Conservation (phyloP, 2,113 vertebrate genomes). For the Xenotilapia leptura region DNA sequence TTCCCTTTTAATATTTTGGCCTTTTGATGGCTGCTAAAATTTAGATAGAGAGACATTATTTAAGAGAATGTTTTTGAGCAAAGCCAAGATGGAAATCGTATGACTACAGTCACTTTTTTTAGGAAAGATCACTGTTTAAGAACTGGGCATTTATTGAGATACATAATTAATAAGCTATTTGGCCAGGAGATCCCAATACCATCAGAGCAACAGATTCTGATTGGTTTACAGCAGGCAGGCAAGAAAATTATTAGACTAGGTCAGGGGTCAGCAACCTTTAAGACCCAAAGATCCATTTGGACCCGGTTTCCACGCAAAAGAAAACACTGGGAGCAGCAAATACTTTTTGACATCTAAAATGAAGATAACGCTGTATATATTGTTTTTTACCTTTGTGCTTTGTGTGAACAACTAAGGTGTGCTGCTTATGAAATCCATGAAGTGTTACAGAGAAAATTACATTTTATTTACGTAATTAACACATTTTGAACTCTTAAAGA, state of each 20-base stretch:
- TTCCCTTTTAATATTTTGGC: background rate
- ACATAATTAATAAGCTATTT: background rate
- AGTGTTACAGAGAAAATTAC: too few relatives aligned
- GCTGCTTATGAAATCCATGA: too few relatives aligned
- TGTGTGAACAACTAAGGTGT: too few relatives aligned
- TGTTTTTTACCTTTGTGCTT: too few relatives aligned
- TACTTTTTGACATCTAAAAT: too few relatives aligned
- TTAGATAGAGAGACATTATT: background rate
- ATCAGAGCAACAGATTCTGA: background rate
- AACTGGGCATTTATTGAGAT: background rate
- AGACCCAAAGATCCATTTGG: too few relatives aligned
- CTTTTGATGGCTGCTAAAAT: background rate
- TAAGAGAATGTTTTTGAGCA: background rate
- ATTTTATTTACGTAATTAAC: too few relatives aligned
- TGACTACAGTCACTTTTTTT: background rate
- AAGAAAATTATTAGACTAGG: background rate
- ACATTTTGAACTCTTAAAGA: too few relatives aligned
- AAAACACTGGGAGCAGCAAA: too few relatives aligned
- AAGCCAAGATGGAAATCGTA: background rate
- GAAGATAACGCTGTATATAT: too few relatives aligned
- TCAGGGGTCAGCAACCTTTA: too few relatives aligned
- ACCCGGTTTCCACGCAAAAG: too few relatives aligned
- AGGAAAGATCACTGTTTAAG: accelerated
- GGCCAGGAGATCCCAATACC: accelerated
- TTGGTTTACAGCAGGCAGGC: background rate